Percentiles rank a stretch among this genome's conserved stretches.
These are phyloP conservation scores for Allolobophora icterica DNA, from an alignment of 2,888 invertebrate species.

Conservation along the genomic window DNA sequence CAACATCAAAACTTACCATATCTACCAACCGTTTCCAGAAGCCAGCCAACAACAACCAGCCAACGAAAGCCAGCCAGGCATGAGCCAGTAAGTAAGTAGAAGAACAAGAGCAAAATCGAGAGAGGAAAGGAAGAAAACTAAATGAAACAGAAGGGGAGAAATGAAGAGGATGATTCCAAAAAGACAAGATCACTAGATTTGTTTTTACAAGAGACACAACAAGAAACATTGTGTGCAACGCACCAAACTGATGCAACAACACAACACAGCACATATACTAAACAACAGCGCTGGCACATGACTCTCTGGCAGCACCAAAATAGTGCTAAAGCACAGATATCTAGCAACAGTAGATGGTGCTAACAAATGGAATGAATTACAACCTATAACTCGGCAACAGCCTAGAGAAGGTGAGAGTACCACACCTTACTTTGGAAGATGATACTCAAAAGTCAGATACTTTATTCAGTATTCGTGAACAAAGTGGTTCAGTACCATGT, in stretches of 20 bases:
- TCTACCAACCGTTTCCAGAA: neutral
- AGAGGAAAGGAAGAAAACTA: neutral
- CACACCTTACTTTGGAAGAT: too few species aligned
- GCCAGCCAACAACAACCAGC: neutral
- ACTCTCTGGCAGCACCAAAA: too few species aligned
- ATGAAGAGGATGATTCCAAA: neutral
- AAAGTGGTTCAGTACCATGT: too few species aligned
- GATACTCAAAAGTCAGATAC: too few species aligned
- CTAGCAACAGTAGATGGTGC: too few species aligned
- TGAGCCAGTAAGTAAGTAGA: neutral
- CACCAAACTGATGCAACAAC: neutral
- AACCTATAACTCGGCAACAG: too few species aligned
- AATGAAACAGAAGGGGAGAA: neutral
- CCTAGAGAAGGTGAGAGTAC: too few species aligned
- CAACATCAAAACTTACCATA: neutral
- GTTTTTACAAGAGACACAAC: neutral
- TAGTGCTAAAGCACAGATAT: too few species aligned
- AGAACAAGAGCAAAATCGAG: neutral
- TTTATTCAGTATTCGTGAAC: too few species aligned
- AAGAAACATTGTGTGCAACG: neutral
- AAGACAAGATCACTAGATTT: neutral
- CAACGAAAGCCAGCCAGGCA: neutral
- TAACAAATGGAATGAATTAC: too few species aligned
- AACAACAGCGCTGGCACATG: neutral
- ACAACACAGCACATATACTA: neutral